These are phyloP conservation scores for Lagria hirta DNA, from an alignment of 2,888 invertebrate species.

Conservation along the genomic window DNA sequence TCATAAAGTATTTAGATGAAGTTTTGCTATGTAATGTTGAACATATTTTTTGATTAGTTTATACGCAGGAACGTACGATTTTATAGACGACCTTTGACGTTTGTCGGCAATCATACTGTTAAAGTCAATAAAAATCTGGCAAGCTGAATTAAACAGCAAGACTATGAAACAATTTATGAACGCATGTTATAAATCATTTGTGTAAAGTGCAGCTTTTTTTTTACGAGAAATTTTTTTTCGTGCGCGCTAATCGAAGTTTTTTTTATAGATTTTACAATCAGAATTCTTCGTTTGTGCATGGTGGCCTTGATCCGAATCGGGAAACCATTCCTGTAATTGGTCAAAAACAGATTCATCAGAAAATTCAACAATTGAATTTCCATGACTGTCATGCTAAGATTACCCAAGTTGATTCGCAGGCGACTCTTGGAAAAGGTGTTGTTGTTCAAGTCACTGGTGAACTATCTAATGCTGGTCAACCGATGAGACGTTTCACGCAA, in stretches of 20 bases:
- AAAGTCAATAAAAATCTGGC: too few species aligned
- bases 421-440: constrained; percentile 90
- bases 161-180: too few species aligned
- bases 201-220: too few species aligned
- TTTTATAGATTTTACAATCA: constrained; percentile 87
- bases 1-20: too few species aligned
- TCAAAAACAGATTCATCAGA: constrained; percentile 93
- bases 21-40: too few species aligned
- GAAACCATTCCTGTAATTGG: constrained; percentile 84
- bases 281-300: constrained; percentile 95
- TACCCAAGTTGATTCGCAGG: constrained; percentile 93
- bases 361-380: constrained; percentile 93
- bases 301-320: constrained; percentile 81
- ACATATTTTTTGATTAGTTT: too few species aligned
- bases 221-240: too few species aligned
- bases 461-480: constrained; percentile 92
- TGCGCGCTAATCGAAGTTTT: neutral
- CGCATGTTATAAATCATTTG: too few species aligned
- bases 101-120: too few species aligned
- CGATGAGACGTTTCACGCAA: constrained; percentile 97
- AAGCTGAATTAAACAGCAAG: too few species aligned
- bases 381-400: constrained; percentile 97
- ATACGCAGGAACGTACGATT: too few species aligned
- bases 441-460: constrained; percentile 98
- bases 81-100: too few species aligned